Evolutionary conservation across 2,888 invertebrate genomes (phyloP).

Genomic region (Odontomyia ornata): DNA sequence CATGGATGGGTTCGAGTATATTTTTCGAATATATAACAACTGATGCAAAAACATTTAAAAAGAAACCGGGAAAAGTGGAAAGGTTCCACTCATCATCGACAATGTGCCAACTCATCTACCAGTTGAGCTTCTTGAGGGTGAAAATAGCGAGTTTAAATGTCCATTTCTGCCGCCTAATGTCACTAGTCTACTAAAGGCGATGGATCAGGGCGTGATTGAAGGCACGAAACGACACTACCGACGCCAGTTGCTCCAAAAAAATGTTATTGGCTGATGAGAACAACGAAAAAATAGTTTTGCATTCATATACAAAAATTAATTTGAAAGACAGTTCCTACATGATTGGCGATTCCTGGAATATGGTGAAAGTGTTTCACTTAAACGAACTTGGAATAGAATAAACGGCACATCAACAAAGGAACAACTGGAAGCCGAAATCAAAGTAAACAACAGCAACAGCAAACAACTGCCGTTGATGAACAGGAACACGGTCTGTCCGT

Average conservation of each 20-base stretch:
- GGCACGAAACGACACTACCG: neutral
- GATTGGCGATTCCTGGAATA: neutral
- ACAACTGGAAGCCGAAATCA: neutral
- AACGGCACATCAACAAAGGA: slow-evolving; percentile 3
- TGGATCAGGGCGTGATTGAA: neutral
- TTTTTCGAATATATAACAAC: slow-evolving; percentile 10
- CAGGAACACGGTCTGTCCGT: neutral
- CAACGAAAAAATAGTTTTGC: slow-evolving; percentile 12
- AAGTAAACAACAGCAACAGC: neutral
- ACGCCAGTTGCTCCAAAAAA: neutral
- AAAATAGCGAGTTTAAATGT: neutral
- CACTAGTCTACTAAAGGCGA: neutral
- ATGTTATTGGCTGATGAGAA: neutral
- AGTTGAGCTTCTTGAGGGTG: slow-evolving; percentile 1
- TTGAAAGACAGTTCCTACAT: neutral
- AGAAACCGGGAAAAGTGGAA: neutral
- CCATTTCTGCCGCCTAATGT: neutral
- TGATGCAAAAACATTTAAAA: slow-evolving; percentile 15
- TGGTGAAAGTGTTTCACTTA: neutral
- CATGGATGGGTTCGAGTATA: slow-evolving; percentile 30
- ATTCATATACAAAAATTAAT: no score
- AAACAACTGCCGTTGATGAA: no score
- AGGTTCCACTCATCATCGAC: neutral
- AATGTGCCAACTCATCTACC: neutral
- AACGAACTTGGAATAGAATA: slow-evolving; percentile 6